Evolutionary conservation across 2,888 invertebrate genomes (phyloP).

Genomic region (Campaea margaritaria): DNA sequence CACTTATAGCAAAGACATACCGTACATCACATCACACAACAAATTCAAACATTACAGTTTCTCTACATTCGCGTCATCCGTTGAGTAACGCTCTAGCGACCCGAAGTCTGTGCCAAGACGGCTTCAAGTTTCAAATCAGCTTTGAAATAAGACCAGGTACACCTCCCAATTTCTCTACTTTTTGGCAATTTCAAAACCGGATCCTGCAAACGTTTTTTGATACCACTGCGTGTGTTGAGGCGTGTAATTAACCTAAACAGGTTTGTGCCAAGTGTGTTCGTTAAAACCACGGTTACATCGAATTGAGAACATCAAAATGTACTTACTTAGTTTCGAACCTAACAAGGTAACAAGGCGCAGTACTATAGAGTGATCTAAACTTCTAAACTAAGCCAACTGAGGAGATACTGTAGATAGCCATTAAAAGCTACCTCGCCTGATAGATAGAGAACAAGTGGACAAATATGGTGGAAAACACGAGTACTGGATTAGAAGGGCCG

Average conservation of each 20-base stretch:
- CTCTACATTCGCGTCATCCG: not conserved
- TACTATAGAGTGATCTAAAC: constrained; percentile 17
- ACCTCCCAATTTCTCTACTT: constrained; percentile 26
- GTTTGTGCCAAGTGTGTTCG: constrained; percentile 39
- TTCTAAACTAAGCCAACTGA: constrained; percentile 27
- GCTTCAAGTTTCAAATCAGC: constrained; percentile 26
- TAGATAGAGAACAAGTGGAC: constrained; percentile 46
- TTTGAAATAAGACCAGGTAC: constrained; percentile 25
- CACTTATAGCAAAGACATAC: not conserved
- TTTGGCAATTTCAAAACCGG: constrained; percentile 30
- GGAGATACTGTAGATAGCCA: constrained; percentile 33
- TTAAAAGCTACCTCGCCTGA: constrained; percentile 43
- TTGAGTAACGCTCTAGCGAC: not conserved
- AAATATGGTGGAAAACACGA: constrained; percentile 56
- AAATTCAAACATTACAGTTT: not conserved
- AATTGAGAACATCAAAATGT: constrained; percentile 22
- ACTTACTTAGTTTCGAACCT: constrained; percentile 3
- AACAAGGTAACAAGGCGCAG: constrained; percentile 17
- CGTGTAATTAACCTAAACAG: constrained; percentile 48
- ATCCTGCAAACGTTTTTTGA: constrained; percentile 31
- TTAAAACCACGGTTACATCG: constrained; percentile 28
- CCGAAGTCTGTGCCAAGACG: constrained; percentile 19
- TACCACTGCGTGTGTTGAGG: constrained; percentile 42
- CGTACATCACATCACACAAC: too few relatives aligned
- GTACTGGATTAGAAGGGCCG: constrained; percentile 58